phyloP scores from a whole-genome alignment of 2,113 vertebrate species.

The Tychaedon coryphoeus region DNA sequence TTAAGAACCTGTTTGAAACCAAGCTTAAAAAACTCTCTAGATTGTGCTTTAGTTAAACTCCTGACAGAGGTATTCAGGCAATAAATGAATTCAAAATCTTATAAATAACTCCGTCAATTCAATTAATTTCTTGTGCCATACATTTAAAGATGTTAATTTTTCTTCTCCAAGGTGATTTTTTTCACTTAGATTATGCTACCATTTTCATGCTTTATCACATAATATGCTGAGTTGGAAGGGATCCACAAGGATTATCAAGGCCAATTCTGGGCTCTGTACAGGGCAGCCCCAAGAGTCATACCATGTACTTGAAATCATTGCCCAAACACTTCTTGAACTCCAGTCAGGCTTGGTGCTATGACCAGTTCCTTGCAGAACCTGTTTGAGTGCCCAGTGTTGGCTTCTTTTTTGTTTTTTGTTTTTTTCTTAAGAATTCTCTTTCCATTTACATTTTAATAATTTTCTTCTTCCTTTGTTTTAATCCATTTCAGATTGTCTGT shows the following conservation, averaged over 20 bases:
- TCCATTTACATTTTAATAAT: neutral
- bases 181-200: neutral
- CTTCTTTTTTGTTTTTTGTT: neutral
- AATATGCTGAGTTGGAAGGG: neutral
- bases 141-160: neutral
- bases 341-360: neutral
- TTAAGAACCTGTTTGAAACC: neutral
- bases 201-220: neutral
- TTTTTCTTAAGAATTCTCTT: neutral
- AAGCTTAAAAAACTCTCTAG: neutral
- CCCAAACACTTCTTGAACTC: neutral
- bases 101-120: neutral
- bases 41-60: slow-evolving; percentile 18
- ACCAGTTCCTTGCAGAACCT: neutral
- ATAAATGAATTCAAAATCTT: slow-evolving; percentile 7
- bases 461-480: neutral
- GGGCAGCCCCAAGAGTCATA: neutral
- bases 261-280: neutral
- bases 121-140: neutral
- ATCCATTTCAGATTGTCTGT: neutral
- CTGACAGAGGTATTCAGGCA: slow-evolving; percentile 10
- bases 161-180: neutral
- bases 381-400: neutral
- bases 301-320: neutral
- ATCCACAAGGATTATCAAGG: neutral